Percentiles rank a stretch among this genome's conserved stretches.
phyloP scores from a whole-genome alignment of 1,140 invertebrate species.

The Tachypleus tridentatus region DNA sequence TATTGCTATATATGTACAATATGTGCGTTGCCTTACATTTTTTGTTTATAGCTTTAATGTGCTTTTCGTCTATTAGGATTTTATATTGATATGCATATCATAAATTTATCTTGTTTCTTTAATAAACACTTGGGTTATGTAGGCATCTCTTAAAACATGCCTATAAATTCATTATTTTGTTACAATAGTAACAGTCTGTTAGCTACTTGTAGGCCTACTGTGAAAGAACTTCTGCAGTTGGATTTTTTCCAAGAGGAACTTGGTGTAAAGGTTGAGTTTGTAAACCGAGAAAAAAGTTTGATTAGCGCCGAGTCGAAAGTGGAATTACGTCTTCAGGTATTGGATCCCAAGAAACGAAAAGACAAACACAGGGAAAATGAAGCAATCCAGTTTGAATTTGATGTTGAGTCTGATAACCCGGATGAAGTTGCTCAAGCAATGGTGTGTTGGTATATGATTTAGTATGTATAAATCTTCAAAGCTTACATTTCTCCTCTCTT shows the following conservation, averaged over 20 bases:
- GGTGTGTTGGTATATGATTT: conserved; percentile 38
- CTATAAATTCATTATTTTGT: no score
- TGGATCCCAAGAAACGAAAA: conserved; percentile 92
- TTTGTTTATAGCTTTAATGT: no score
- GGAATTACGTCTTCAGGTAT: conserved; percentile 81
- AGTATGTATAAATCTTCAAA: no score
- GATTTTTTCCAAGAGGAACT: conserved; percentile 97
- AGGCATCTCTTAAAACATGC: no score
- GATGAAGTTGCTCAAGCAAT: conserved; percentile 94
- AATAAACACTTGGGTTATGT: not conserved
- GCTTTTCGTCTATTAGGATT: no score
- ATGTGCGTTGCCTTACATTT: no score
- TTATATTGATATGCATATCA: no score
- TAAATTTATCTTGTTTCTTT: no score
- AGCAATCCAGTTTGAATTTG: conserved; percentile 98
- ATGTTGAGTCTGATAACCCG: conserved; percentile 80
- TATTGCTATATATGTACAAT: no score
- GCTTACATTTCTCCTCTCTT: not conserved
- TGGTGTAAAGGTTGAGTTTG: conserved; percentile 85
- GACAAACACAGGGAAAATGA: conserved; percentile 98
- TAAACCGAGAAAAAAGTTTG: conserved; percentile 54
- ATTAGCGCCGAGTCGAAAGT: conserved; percentile 45
- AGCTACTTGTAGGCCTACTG: conserved; percentile 55
- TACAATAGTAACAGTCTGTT: not conserved
- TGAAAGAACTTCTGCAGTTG: conserved; percentile 87